A percentile compares a stretch with the other conserved stretches of the same genome.
phyloP scores from a whole-genome alignment of 2,113 vertebrate genomes.

The Rhipidura dahli region DNA sequence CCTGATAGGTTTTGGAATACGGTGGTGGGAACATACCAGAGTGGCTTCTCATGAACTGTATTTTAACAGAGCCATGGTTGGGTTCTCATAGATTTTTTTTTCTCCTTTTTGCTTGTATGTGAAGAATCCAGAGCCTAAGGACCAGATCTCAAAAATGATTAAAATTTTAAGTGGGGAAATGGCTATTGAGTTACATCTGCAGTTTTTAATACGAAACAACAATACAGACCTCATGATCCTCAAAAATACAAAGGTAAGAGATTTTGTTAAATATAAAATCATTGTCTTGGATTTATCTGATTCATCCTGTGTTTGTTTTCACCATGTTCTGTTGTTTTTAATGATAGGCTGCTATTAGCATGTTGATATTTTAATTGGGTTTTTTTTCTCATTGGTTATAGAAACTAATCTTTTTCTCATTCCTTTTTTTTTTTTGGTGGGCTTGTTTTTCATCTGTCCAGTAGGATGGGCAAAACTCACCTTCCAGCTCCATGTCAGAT shows the following conservation, averaged over 20 bases:
- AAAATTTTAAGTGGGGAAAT: conserved; percentile 99
- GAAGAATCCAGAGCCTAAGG: conserved; percentile 93
- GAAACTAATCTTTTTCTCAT: neutral
- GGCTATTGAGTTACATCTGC: conserved; percentile 96
- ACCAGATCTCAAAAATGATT: conserved; percentile 99
- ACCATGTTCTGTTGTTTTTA: neutral
- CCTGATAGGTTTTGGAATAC: neutral
- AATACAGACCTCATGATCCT: conserved; percentile 99
- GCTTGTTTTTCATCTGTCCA: neutral
- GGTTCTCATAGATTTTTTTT: neutral
- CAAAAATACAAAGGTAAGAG: conserved; percentile 97
- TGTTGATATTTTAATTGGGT: neutral
- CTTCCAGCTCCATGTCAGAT: neutral
- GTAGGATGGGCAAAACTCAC: neutral
- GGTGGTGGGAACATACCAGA: neutral
- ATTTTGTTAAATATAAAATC: neutral
- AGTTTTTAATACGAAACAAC: conserved; percentile 99
- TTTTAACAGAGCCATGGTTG: neutral
- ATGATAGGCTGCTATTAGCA: neutral
- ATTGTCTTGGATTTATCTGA: neutral
- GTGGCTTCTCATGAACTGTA: neutral
- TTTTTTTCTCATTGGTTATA: neutral
- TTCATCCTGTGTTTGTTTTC: neutral
- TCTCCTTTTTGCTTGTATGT: conserved; percentile 27
- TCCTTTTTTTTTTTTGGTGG: neutral